Percentiles rank a stretch among this genome's conserved stretches.
These are phyloP conservation scores for Drosophila nigromelanica DNA, from an alignment of 1,140 invertebrate species.

Conservation along the genomic window DNA sequence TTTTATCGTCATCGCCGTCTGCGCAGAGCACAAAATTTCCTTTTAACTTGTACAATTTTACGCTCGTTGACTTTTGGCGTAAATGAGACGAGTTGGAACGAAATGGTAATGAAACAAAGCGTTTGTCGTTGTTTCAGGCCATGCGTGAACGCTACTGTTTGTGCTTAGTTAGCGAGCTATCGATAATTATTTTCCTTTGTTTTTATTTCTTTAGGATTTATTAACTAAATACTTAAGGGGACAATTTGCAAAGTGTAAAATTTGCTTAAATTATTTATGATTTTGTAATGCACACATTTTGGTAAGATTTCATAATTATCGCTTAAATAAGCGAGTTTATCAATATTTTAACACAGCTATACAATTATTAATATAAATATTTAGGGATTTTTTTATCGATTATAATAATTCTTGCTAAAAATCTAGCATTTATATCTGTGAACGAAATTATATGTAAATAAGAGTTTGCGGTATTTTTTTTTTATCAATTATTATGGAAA, in stretches of 20 bases:
- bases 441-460: too few relatives aligned
- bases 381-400: not conserved
- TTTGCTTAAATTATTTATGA: too few relatives aligned
- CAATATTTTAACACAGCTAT: too few relatives aligned
- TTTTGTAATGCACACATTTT: too few relatives aligned
- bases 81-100: constrained; percentile 39
- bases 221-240: too few relatives aligned
- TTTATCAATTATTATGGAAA: too few relatives aligned
- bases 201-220: not conserved
- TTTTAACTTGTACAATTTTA: constrained; percentile 75
- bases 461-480: too few relatives aligned
- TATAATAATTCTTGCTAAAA: not conserved
- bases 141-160: not conserved
- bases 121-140: not conserved
- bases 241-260: not conserved
- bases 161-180: constrained; percentile 14
- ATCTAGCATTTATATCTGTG: too few relatives aligned
- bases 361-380: not conserved
- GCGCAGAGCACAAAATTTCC: constrained; percentile 40
- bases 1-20: constrained; percentile 26
- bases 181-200: constrained; percentile 18
- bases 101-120: constrained; percentile 36
- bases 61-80: constrained; percentile 58
- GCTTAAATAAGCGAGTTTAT: too few relatives aligned
- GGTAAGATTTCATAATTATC: too few relatives aligned